These are phyloP conservation scores for Caranx melampygus DNA, from an alignment of 2,113 vertebrate genomes.

Conservation along the genomic window DNA sequence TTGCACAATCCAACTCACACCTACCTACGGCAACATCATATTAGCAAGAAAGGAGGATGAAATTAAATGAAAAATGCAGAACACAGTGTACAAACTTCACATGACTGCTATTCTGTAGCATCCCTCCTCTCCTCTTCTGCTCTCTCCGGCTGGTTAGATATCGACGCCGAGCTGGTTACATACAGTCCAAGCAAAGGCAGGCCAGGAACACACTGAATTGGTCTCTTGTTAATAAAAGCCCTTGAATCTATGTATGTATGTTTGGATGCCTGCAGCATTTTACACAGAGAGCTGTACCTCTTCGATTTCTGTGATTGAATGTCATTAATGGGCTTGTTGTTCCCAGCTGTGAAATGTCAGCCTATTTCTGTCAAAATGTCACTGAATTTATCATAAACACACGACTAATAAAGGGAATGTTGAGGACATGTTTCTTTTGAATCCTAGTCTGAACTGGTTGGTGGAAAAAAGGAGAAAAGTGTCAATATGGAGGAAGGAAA, in stretches of 20 bases:
- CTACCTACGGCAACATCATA: constrained; percentile 9
- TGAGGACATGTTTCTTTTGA: not conserved
- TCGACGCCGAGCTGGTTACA: not conserved
- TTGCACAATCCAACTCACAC: constrained; percentile 28
- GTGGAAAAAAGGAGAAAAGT: not conserved
- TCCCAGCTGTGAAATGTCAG: constrained; percentile 13
- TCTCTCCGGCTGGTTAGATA: not conserved
- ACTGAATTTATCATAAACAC: not conserved
- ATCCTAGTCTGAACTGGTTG: not conserved
- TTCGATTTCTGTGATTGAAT: not conserved
- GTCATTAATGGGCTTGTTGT: not conserved
- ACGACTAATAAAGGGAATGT: not conserved
- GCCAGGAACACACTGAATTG: not conserved
- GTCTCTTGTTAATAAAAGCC: constrained; percentile 11
- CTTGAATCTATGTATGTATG: not conserved
- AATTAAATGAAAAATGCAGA: constrained; percentile 7
- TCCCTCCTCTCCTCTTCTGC: not conserved
- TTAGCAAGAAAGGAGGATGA: not conserved
- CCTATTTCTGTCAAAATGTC: constrained; percentile 13
- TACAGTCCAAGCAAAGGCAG: not conserved
- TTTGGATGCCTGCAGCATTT: not conserved
- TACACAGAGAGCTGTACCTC: not conserved
- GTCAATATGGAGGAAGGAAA: not conserved
- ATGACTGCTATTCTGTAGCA: too few species aligned
- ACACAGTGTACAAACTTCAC: not conserved